phyloP scores from a whole-genome alignment of 2,113 vertebrate species.

The Calcarius ornatus region DNA sequence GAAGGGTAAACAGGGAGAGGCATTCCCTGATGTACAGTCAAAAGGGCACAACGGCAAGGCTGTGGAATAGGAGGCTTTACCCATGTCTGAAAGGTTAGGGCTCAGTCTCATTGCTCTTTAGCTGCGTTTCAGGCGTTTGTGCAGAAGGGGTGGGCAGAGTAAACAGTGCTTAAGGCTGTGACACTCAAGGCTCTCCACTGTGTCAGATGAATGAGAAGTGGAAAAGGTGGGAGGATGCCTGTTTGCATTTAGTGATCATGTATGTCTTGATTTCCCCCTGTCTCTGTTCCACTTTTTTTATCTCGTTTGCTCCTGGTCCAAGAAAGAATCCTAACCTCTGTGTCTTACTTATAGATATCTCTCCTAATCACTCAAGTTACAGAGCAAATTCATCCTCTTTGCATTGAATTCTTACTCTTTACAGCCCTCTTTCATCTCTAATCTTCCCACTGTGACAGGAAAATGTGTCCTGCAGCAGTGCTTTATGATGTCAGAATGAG shows the following conservation, averaged over 20 bases:
- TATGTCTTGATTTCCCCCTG: not conserved
- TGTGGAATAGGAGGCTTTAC: not conserved
- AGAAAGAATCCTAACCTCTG: not conserved
- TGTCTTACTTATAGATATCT: not conserved
- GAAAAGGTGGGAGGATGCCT: not conserved
- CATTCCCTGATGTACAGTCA: conserved; percentile 54
- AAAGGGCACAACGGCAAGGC: not conserved
- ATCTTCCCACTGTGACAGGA: conserved; percentile 13
- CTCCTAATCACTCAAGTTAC: not conserved
- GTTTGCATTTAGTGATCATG: not conserved
- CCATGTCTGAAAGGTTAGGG: not conserved
- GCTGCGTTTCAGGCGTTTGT: not conserved
- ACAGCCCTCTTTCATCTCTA: not conserved
- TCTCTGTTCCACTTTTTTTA: not conserved
- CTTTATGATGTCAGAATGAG: conserved; percentile 20
- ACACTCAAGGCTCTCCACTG: not conserved
- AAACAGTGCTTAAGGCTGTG: not conserved
- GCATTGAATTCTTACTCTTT: not conserved
- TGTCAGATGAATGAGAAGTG: not conserved
- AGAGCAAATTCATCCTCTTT: conserved; percentile 5
- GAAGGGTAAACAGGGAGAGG: conserved; percentile 14
- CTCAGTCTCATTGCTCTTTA: not conserved
- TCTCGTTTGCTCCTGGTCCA: not conserved
- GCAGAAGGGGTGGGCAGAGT: not conserved
- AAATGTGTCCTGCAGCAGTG: not conserved